These are phyloP conservation scores for Promerops cafer DNA, from an alignment of 2,113 vertebrate genomes.

Conservation along the genomic window DNA sequence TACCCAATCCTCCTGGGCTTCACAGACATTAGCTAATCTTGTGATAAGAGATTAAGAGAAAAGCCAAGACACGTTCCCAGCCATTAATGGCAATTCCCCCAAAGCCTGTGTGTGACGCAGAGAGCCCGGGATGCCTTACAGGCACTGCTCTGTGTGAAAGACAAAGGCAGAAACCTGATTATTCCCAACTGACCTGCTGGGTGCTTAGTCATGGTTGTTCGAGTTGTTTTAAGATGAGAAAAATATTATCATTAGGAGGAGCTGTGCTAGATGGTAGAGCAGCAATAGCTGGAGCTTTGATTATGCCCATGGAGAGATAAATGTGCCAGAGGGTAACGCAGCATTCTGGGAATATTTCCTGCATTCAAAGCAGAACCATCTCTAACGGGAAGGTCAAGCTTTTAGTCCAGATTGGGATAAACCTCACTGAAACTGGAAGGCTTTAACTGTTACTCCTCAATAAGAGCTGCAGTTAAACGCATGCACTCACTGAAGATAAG, in stretches of 20 bases:
- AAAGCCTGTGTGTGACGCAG: neutral
- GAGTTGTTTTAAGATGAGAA: conserved; percentile 5
- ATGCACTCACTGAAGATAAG: neutral
- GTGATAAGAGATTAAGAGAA: conserved; percentile 39
- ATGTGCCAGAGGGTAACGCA: neutral
- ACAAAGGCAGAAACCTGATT: neutral
- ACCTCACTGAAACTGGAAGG: neutral
- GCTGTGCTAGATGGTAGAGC: neutral
- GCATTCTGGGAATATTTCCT: neutral
- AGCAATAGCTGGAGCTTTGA: neutral
- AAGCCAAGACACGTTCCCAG: neutral
- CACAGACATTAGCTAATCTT: conserved; percentile 10
- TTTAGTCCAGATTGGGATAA: neutral
- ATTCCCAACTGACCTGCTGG: neutral
- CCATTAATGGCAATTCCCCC: neutral
- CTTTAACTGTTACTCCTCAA: neutral
- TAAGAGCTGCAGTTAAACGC: neutral
- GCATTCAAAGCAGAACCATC: neutral
- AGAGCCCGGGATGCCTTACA: neutral
- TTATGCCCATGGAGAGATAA: neutral
- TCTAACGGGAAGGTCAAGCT: neutral
- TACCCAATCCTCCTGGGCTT: conserved; percentile 18
- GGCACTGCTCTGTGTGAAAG: neutral
- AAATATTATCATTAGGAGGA: conserved; percentile 29
- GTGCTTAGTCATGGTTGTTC: neutral